Evolutionary conservation across 2,888 invertebrate species (phyloP).

Genomic region (Ormyrus nitidulus): DNA sequence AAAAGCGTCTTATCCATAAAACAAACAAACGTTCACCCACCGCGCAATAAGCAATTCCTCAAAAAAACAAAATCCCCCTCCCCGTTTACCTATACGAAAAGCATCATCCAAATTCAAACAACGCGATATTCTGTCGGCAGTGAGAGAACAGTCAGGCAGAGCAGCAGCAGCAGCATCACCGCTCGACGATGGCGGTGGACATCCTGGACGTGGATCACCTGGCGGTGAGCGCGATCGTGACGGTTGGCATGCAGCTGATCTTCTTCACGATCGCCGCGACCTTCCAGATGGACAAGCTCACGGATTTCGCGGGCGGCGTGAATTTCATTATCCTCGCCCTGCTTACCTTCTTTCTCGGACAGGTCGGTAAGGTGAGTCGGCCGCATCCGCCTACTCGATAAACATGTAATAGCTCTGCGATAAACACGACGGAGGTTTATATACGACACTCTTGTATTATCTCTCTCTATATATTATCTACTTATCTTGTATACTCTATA

Average conservation of each 20-base stretch:
- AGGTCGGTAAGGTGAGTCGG: slow-evolving; percentile 82
- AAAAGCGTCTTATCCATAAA: no score
- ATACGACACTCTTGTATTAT: no score
- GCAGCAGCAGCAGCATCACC: neutral
- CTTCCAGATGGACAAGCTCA: slow-evolving; percentile 92
- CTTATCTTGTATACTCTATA: no score
- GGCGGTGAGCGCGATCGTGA: slow-evolving; percentile 90
- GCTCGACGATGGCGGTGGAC: slow-evolving; percentile 80
- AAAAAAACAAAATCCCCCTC: no score
- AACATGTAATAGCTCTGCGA: slow-evolving; percentile 46
- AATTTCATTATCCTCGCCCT: slow-evolving; percentile 94
- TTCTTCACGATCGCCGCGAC: slow-evolving; percentile 92
- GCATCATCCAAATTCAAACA: no score
- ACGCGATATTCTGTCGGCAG: no score
- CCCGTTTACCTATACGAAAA: no score
- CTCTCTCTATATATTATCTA: no score
- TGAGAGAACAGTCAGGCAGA: neutral
- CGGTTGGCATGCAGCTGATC: slow-evolving; percentile 88
- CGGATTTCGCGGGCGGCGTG: slow-evolving; percentile 94
- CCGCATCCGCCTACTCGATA: slow-evolving; percentile 29
- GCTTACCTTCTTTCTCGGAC: slow-evolving; percentile 90
- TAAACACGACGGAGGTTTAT: no score
- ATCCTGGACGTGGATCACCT: slow-evolving; percentile 90
- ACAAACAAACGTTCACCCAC: no score
- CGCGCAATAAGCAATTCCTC: no score